Base-by-base conservation (phyloP, 1,140 invertebrate species). In the Drosophila sulfurigaster region DNA sequence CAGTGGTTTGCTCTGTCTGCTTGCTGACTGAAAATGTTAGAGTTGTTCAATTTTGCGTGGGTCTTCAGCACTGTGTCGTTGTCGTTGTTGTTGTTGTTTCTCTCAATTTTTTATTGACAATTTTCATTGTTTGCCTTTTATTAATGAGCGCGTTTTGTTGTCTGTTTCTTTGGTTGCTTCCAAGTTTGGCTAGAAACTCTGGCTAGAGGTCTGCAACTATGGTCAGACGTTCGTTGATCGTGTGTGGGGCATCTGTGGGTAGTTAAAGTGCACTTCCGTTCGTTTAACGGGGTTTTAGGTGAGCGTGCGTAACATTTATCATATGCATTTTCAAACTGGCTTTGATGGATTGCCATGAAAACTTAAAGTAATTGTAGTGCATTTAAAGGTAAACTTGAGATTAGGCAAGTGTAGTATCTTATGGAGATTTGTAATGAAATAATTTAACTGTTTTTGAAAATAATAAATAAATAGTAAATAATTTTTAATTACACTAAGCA, bases 241-340 rank as follows among this genome's bases (percentile, higher is more conserved):
- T 70, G 66, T 62, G 66, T 45, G 65, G 54, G 71, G 28, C 8
- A 46, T 32, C 60, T 81, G 83, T 89, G 85, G 83, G 83, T 78
- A 62, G 83, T 63, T 70, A 60, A 72, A 88, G 80, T 75, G 83
- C 82, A 88, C 83, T 88, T 88, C 83, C 83, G 83, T 88, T 88
- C 69, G 62, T 28, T 68, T 69, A 88, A 89, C 83, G 70, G 83
- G 74, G 57, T 70, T 80, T 60, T 65, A 16, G 35, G 70, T 15
- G 16, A 75, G 66, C 78, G 60, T 88, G 77, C 73, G 83, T 87
- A 74, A 78, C 64, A 80, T 71, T 79, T 30, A 38, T 71, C 32
- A 45, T 54, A 58, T 79, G 58, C 46, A 67, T 54, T 8, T 54
- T 54, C 35, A 38, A 32, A 8, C 10, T 30, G 25, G 3, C 43